Conservation (phyloP, 2,888 invertebrate species). For the Philereme transversata region DNA sequence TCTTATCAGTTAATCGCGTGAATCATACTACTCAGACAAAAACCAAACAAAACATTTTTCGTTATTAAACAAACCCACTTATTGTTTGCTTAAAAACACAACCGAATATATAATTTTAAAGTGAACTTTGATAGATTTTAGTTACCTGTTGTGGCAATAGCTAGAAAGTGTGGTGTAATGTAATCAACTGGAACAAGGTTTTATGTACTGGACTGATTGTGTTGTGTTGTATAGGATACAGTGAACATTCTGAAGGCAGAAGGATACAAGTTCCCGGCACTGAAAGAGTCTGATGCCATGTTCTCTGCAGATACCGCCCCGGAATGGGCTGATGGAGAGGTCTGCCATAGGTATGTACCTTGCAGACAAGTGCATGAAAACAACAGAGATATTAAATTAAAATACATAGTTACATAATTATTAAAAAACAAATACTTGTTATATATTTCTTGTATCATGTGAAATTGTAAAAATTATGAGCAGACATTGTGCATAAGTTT, state of each 20-base stretch:
- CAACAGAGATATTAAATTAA: no score
- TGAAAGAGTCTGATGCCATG: constrained; percentile 99
- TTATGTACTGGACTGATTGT: constrained; percentile 4
- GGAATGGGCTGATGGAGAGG: constrained; percentile 98
- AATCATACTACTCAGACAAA: constrained; percentile 44
- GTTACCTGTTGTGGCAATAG: constrained; percentile 2
- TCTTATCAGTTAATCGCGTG: constrained; percentile 53
- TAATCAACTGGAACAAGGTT: constrained; percentile 26
- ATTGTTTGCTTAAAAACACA: background rate
- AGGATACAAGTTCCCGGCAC: constrained; percentile 94
- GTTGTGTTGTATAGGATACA: constrained; percentile 87
- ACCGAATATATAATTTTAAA: background rate
- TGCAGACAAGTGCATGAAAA: no score
- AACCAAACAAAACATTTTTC: constrained; percentile 42
- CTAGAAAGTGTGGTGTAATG: constrained; percentile 29
- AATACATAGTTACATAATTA: no score
- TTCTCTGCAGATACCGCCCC: constrained; percentile 98
- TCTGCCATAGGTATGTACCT: constrained; percentile 88
- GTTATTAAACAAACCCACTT: constrained; percentile 2
- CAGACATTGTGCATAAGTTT: no score
- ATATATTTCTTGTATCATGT: no score
- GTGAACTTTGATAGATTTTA: background rate
- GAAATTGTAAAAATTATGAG: no score
- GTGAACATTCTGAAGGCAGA: constrained; percentile 97
- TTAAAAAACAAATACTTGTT: no score